Percentiles rank a stretch among this genome's conserved stretches.
Evolutionary conservation across 2,797 vertebrate genomes (phyloP).

Genomic region (Mormyrops attenuatus): DNA sequence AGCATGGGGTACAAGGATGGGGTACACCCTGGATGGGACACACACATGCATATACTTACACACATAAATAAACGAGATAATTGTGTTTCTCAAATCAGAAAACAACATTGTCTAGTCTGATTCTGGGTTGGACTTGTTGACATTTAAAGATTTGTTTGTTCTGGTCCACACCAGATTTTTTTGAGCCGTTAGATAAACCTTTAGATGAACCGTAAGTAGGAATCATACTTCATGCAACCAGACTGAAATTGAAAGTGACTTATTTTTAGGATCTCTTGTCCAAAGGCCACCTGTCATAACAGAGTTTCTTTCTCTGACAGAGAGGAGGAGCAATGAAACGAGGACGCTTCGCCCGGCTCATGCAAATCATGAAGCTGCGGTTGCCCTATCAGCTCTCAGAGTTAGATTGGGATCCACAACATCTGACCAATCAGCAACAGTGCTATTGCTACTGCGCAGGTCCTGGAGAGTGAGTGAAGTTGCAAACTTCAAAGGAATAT

Average conservation of each 20-base stretch:
- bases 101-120: not conserved
- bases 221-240: not conserved
- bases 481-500: not conserved
- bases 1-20: not conserved
- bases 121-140: not conserved
- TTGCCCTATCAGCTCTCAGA: slow-evolving; percentile 80
- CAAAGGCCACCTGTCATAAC: slow-evolving; percentile 12
- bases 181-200: not conserved
- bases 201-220: not conserved
- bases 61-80: not conserved
- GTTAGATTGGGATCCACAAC: slow-evolving; percentile 83
- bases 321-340: slow-evolving; percentile 86
- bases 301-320: slow-evolving; percentile 53
- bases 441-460: slow-evolving; percentile 94
- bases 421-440: slow-evolving; percentile 87
- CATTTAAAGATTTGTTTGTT: not conserved
- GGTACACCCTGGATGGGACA: not conserved
- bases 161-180: not conserved
- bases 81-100: not conserved
- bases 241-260: not conserved
- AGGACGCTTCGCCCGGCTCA: slow-evolving; percentile 82
- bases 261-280: not conserved
- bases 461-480: slow-evolving; percentile 80
- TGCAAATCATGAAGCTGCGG: slow-evolving; percentile 83
- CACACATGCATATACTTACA: not conserved